These are phyloP conservation scores for Micrasema longulum DNA, from an alignment of 1,140 invertebrate genomes.

Conservation along the genomic window DNA sequence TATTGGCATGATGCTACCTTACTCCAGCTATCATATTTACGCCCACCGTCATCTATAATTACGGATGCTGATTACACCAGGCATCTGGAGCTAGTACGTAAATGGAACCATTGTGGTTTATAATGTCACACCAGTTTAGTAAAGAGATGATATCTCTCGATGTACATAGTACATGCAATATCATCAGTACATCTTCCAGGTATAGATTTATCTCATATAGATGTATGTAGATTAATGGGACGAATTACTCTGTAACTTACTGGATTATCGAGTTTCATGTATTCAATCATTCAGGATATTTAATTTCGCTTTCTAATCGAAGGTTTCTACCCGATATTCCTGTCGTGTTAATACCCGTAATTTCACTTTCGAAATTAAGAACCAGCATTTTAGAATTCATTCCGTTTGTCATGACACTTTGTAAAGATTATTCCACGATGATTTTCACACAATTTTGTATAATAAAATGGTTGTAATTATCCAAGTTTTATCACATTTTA, in stretches of 20 bases:
- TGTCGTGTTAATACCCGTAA: background rate
- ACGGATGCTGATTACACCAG: background rate
- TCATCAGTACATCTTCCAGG: too few species aligned
- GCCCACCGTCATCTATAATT: background rate
- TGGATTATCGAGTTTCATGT: too few species aligned
- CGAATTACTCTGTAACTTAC: too few species aligned
- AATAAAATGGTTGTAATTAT: background rate
- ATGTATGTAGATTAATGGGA: too few species aligned
- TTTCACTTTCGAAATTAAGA: background rate
- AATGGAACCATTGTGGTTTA: too few species aligned
- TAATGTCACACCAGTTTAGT: background rate
- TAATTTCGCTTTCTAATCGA: too few species aligned
- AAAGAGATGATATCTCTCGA: too few species aligned
- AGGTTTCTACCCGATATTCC: too few species aligned
- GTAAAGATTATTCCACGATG: too few species aligned
- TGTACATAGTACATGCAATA: too few species aligned
- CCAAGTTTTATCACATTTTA: background rate
- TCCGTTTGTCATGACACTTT: background rate
- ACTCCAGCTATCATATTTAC: background rate
- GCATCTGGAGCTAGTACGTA: background rate
- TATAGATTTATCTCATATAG: too few species aligned
- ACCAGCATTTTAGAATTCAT: background rate
- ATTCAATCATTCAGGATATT: too few species aligned
- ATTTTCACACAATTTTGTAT: background rate
- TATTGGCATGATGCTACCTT: slow-evolving; percentile 8